Evolutionary conservation across 1,140 invertebrate species (phyloP).

Genomic region (Achroia grisella): DNA sequence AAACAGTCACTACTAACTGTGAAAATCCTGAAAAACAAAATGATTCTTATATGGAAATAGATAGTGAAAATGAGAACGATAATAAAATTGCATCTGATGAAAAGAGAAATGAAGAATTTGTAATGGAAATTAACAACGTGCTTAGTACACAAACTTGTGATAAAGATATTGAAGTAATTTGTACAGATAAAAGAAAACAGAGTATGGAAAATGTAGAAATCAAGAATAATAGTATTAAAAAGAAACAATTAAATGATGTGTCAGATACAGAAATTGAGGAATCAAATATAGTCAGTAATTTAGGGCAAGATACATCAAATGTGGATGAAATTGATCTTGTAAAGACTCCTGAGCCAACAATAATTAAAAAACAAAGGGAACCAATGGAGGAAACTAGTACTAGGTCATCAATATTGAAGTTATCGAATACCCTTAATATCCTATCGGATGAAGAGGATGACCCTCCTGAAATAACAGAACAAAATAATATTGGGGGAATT

Average conservation of each 20-base stretch:
- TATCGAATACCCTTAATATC: conserved; percentile 55
- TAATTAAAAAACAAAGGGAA: not conserved
- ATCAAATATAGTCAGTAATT: too few species aligned
- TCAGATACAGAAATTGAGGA: too few species aligned
- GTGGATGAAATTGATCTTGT: conserved; percentile 4
- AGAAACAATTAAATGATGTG: too few species aligned
- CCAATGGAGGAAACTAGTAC: too few species aligned
- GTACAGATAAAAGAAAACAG: conserved; percentile 5
- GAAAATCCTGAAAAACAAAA: not conserved
- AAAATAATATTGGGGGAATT: conserved; percentile 2
- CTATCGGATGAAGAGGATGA: conserved; percentile 57
- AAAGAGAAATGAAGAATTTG: too few species aligned
- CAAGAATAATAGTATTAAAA: too few species aligned
- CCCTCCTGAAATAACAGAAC: conserved; percentile 1
- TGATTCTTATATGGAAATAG: not conserved
- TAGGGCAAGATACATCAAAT: not conserved
- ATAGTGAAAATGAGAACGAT: not conserved
- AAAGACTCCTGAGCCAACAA: not conserved
- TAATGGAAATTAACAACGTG: too few species aligned
- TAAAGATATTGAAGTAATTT: too few species aligned
- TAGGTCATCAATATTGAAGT: conserved; percentile 27
- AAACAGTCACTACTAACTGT: not conserved
- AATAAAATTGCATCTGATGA: not conserved
- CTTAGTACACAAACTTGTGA: too few species aligned
- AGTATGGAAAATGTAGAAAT: too few species aligned